These are phyloP conservation scores for Acanthurus leucopareius DNA, from an alignment of 2,797 vertebrate genomes.

Conservation along the genomic window DNA sequence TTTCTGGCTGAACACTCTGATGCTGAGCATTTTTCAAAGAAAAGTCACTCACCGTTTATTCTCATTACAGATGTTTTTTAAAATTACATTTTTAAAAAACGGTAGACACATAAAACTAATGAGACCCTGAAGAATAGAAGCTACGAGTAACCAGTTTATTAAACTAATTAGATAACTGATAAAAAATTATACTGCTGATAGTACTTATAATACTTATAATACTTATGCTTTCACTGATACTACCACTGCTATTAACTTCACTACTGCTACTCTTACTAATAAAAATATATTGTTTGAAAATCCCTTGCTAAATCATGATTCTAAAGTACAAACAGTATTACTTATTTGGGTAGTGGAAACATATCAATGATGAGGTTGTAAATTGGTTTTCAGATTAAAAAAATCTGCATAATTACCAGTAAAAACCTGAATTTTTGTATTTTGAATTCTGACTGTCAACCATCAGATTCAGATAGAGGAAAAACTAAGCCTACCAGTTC, in stretches of 20 bases:
- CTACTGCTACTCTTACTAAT: too few relatives aligned
- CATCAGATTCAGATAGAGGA: conserved; percentile 2
- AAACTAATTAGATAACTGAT: too few relatives aligned
- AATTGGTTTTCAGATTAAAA: background rate
- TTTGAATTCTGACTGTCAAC: background rate
- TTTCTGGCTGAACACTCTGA: conserved; percentile 73
- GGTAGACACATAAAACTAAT: too few relatives aligned
- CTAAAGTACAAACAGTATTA: too few relatives aligned
- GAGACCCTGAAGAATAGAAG: background rate
- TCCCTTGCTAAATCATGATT: background rate
- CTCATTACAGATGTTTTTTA: background rate
- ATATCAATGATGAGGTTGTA: background rate
- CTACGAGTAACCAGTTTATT: too few relatives aligned
- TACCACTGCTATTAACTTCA: background rate
- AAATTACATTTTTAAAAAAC: background rate
- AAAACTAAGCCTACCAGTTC: conserved; percentile 27
- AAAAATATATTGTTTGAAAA: conserved; percentile 6
- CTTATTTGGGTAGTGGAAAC: background rate
- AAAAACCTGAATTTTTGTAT: background rate
- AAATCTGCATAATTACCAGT: background rate
- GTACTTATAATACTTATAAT: conserved; percentile 9
- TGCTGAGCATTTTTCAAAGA: conserved; percentile 34
- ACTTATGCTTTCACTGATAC: background rate
- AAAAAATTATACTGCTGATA: background rate
- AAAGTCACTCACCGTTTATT: conserved; percentile 26